Evolutionary conservation across 1,140 invertebrate genomes (phyloP), one percentile per base, ranked within the genome.

Genomic region (Dendrolimus punctatus): DNA sequence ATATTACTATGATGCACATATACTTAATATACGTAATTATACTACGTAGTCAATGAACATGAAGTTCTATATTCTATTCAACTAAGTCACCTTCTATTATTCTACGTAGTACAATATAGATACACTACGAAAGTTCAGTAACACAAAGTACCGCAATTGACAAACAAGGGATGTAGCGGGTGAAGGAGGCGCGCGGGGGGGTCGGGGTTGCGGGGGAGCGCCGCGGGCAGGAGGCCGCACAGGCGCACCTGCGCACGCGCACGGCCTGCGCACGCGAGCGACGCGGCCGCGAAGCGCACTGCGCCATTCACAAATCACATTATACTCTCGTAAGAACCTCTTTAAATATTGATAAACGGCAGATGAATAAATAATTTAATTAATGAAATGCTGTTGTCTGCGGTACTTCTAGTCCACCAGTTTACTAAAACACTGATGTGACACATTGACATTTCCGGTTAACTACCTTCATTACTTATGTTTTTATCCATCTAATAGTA

Each of bases 61-160:
- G 3, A 23, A 23, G 1, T 23, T 23, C 3, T 2, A 42, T 42
- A 42, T 3, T 7, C n/a, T 8, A 42, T 3, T 2, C 2, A 3
- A 2, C n/a, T 8, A 42, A 7, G 4, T n/a, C 41, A 42, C 41
- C 2, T n/a, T 42, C 41, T n/a, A 42, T 42, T 2, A 42, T n/a
- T 42, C 6, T 42, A 42, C 3, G 41, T 42, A 42, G 23, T 23
- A 23, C 23, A 23, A 3, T 23, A 23, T 3, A 23, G 23, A n/a
- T 23, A 23, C 23, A 3, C 23, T 23, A 23, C 23, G 23, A 23
- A 23, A 23, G 3, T 23, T 2, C 23, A 23, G 23, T 23, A 23
- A 23, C 23, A 23, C 1, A 23, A 2, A 50, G 43, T 63, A 76
- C 73, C 71, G 62, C 66, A 69, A 55, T 62, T 62, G 59, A 68